Evolutionary conservation across 2,113 vertebrate species (phyloP), one percentile per base, ranked within the genome.

Genomic region (Elachura formosa): DNA sequence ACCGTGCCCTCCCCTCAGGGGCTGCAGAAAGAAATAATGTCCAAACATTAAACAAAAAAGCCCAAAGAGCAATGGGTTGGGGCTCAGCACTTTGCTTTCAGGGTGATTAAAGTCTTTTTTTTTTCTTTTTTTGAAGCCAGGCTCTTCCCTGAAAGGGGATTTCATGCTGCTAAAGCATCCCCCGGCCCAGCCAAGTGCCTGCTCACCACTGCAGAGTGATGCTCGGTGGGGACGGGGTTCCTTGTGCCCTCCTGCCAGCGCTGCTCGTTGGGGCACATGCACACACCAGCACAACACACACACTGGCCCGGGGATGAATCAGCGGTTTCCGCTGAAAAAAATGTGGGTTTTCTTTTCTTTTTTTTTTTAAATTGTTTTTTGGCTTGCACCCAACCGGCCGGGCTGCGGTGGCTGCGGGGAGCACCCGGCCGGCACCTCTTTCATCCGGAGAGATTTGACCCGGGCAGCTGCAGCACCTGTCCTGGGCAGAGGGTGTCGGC

Each of bases 291-390:
- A 2, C 43, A 78, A 48, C 0, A 29, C 48, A 18, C 61, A 49
- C 29, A 56, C 61, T 71, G 4, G 20, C 56, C 2, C 4, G 29
- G 84, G 64, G 40, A 96, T 96, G 91, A 95, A 94, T 95, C 93
- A 94, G 96, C 89, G n/a, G n/a, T 94, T 96, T 96, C 5, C 3
- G 55, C 64, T 89, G 84, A 43, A 43, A 80, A 76, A 87, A 90
- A 82, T 17, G 48, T 48, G 52, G 9, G 0, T 36, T 93, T 78
- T 43, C 11, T 26, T 41, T 49, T 49, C 28, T 10, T n/a, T 34
- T 22, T 31, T 23, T 46, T 48, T 36, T 9, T 51, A 0, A 4
- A 26, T 79, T 55, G 14, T 33, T 26, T 63, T 66, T 69, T 95
- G 86, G 90, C 74, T 77, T 33, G 61, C 0, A 0, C 45, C 93